Evolutionary conservation across 2,797 vertebrate species (phyloP).

Genomic region (Acrossocheilus fasciatus): DNA sequence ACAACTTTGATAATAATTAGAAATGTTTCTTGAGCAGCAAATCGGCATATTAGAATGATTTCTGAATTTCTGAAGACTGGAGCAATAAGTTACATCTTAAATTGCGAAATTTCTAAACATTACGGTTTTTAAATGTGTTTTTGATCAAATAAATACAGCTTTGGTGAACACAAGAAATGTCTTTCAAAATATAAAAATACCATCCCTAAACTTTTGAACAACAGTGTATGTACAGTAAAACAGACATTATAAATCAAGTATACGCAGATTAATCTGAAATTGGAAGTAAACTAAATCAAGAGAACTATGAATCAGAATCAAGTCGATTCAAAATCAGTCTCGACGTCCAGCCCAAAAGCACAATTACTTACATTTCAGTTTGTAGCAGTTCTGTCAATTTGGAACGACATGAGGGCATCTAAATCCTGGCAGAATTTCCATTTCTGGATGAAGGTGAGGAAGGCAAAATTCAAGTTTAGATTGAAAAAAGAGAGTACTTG

Average conservation of each 20-base stretch:
- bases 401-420: background rate
- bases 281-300: background rate
- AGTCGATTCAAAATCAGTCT: background rate
- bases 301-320: background rate
- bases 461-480: slow-evolving; percentile 27
- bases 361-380: slow-evolving; percentile 1
- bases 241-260: background rate
- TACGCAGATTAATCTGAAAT: background rate
- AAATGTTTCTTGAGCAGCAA: background rate
- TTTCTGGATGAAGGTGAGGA: background rate
- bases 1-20: background rate
- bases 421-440: slow-evolving; percentile 9
- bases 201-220: background rate
- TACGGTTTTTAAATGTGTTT: background rate
- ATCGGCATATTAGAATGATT: background rate
- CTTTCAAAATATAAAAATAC: background rate
- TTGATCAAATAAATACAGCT: background rate
- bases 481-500: slow-evolving; percentile 7
- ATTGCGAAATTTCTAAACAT: background rate
- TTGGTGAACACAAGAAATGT: background rate
- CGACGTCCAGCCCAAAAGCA: background rate
- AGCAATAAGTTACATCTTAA: background rate
- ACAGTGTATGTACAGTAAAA: background rate
- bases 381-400: background rate
- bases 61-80: background rate